Base-by-base conservation (phyloP, 2,888 invertebrate species). In the Apodemia zela region DNA sequence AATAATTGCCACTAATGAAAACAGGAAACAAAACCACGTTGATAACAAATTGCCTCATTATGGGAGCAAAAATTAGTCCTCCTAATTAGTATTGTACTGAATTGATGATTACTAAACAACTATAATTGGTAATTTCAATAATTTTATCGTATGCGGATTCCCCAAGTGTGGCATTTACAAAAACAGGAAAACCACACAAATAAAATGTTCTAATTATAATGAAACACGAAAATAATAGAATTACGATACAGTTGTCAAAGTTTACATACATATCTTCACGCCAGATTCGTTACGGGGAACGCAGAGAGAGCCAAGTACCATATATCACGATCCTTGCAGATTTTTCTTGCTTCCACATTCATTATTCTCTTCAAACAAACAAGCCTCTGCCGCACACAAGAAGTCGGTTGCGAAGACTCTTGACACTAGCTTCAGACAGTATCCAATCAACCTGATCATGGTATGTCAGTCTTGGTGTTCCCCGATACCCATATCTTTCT, bases 141-240 rank as follows among this genome's bases (percentile, higher is more conserved):
- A 54, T 21, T 54, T 51, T 54, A 54, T 54, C 54, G 25, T 21
- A 54, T 13, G 21, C 15, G 54, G 25, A 21, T 54, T 54, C 54
- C 21, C 54, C 54, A 54, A 21, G 21, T 6, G 54, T 25, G 51
- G 51, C 11, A 51, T 11, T 18, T 8, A 54, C 54, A 72, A 66
- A 63, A 58, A 65, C 65, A 65, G 65, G 65, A 65, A 65, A 65
- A 62, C 65, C 65, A 29, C 65, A 62, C 10, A 54, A 65, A 65
- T 65, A 65, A 65, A 59, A 29, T 38, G 51, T 61, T 49, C 59
- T 35, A 62, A 38, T 57, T 60, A 54, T 54, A 63, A 63, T 60
- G 60, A 63, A 42, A 15, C 15, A 42, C 42, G 42, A 42, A 42
- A 42, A 42, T 42, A 42, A 15, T 42, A 15, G 42, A 42, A 5